These are phyloP conservation scores for Dipodomys merriami DNA, from an alignment of 2,113 vertebrate genomes.

Conservation along the genomic window DNA sequence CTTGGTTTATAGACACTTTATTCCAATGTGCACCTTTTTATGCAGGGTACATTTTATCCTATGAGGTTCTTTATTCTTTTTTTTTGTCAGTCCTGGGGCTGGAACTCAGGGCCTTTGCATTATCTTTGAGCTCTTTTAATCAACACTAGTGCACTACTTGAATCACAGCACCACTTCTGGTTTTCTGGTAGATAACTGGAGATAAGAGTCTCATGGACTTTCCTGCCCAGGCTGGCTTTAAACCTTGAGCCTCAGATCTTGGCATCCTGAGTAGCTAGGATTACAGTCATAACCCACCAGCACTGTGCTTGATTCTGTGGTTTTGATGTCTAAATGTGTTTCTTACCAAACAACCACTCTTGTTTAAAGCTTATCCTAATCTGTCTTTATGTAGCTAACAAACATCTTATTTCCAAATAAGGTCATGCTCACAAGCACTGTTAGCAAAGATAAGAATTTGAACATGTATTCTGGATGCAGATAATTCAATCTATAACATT, in stretches of 20 bases:
- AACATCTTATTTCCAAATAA: background rate
- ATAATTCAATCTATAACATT: background rate
- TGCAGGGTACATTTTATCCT: background rate
- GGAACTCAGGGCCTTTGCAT: too few relatives aligned
- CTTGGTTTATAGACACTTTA: background rate
- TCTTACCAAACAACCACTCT: background rate
- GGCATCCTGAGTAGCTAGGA: too few relatives aligned
- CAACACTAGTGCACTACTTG: too few relatives aligned
- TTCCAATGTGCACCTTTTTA: background rate
- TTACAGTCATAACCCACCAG: too few relatives aligned
- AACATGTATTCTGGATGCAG: background rate
- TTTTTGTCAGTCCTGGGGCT: too few relatives aligned
- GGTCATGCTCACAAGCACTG: background rate
- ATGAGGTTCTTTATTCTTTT: background rate
- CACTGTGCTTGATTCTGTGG: too few relatives aligned
- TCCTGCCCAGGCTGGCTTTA: too few relatives aligned
- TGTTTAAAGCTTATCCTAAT: background rate
- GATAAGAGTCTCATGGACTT: too few relatives aligned
- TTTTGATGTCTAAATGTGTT: background rate
- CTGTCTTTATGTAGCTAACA: background rate
- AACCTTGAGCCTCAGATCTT: too few relatives aligned
- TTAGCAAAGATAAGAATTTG: background rate
- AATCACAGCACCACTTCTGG: too few relatives aligned
- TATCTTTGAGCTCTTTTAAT: too few relatives aligned
- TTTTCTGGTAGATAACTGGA: too few relatives aligned